Evolutionary conservation across 2,113 vertebrate genomes (phyloP).

Genomic region (Cromileptes altivelis): DNA sequence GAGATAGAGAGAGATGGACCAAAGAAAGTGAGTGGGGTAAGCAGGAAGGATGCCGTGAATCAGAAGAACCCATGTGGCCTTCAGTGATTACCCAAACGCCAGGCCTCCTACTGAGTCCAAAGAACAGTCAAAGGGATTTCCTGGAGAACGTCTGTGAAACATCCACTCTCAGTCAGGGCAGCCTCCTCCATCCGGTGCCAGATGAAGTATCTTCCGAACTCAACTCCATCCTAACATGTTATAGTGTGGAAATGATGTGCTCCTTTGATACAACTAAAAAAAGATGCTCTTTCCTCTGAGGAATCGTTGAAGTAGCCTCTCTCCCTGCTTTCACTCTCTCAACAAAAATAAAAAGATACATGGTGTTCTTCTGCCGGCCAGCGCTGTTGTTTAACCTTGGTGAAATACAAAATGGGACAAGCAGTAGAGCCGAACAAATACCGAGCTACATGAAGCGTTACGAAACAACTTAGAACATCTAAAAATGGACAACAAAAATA

Average conservation of each 20-base stretch:
- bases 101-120: slow-evolving; percentile 78
- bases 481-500: slow-evolving; percentile 76
- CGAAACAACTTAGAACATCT: slow-evolving; percentile 71
- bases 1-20: slow-evolving; percentile 71
- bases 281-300: slow-evolving; percentile 61
- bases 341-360: slow-evolving; percentile 77
- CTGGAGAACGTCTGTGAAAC: slow-evolving; percentile 78
- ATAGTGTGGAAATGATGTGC: slow-evolving; percentile 73
- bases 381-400: slow-evolving; percentile 78
- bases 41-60: slow-evolving; percentile 81
- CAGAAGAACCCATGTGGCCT: slow-evolving; percentile 79
- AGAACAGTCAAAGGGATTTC: slow-evolving; percentile 80
- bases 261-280: slow-evolving; percentile 78
- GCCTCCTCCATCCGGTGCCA: slow-evolving; percentile 66
- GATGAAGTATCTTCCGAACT: slow-evolving; percentile 77
- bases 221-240: slow-evolving; percentile 69
- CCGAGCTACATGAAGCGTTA: slow-evolving; percentile 68
- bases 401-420: slow-evolving; percentile 80
- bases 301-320: slow-evolving; percentile 72
- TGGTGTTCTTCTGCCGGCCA: slow-evolving; percentile 69
- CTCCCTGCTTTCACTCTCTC: slow-evolving; percentile 65
- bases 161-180: slow-evolving; percentile 64
- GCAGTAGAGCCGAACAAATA: slow-evolving; percentile 76
- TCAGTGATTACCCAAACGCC: slow-evolving; percentile 80
- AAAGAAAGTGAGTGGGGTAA: slow-evolving; percentile 67